Evolutionary conservation across 2,888 invertebrate genomes (phyloP).

Genomic region (Aproaerema taeniolella): DNA sequence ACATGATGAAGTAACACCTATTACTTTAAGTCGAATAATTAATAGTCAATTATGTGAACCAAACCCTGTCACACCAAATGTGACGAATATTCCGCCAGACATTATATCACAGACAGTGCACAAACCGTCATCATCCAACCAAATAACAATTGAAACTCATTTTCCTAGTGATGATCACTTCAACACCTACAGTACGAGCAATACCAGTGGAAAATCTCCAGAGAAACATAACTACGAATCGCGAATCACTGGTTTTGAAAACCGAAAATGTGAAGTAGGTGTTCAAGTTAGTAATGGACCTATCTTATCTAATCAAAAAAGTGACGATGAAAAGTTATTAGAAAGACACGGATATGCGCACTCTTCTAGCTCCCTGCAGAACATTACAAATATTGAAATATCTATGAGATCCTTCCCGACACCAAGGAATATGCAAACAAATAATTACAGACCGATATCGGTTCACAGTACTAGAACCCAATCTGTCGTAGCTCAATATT

Average conservation of each 20-base stretch:
- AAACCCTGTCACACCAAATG: conserved; percentile 30
- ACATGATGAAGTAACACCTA: conserved; percentile 79
- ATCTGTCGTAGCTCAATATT: conserved; percentile 38
- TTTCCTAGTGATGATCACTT: conserved; percentile 57
- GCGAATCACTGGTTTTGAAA: conserved; percentile 48
- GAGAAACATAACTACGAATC: conserved; percentile 30
- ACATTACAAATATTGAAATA: conserved; percentile 71
- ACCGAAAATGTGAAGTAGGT: conserved; percentile 50
- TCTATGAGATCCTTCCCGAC: conserved; percentile 55
- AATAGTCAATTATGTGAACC: conserved; percentile 51
- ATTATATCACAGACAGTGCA: conserved; percentile 67
- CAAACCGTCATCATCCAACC: conserved; percentile 55
- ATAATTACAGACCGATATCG: conserved; percentile 68
- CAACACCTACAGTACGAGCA: conserved; percentile 32
- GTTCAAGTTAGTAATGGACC: conserved; percentile 49
- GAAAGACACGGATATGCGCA: conserved; percentile 58
- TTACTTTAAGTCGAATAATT: conserved; percentile 65
- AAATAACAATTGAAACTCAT: conserved; percentile 67
- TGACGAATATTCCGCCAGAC: conserved; percentile 59
- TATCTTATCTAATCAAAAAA: conserved; percentile 59
- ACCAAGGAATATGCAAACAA: conserved; percentile 40
- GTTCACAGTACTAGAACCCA: conserved; percentile 54
- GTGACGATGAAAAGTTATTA: conserved; percentile 70
- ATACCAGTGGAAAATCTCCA: conserved; percentile 30
- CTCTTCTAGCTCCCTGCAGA: conserved; percentile 60